These are phyloP conservation scores for Diacarnus erythraeanus DNA, from an alignment of 37 sponge, comb jelly and placozoan species.

Conservation along the genomic window DNA sequence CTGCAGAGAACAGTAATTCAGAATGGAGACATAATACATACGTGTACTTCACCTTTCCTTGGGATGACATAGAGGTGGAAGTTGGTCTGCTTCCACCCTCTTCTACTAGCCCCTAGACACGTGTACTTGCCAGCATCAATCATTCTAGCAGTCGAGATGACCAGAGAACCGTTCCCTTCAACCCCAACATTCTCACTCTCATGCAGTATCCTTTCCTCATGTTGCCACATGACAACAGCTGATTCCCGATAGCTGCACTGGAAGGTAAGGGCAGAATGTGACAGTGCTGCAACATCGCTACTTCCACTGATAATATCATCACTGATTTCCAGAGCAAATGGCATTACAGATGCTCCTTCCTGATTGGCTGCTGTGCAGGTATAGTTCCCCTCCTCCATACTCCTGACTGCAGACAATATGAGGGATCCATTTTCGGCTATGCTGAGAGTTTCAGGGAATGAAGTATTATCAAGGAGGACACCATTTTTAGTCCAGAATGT, in stretches of 20 bases:
- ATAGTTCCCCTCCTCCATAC: constrained; percentile 2
- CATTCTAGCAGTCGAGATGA: not conserved
- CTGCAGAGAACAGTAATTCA: not conserved
- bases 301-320: not conserved
- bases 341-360: not conserved
- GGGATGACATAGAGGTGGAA: not conserved
- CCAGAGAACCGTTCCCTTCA: constrained; percentile 15
- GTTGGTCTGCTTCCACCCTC: not conserved
- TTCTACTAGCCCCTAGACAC: not conserved
- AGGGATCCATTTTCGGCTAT: constrained; percentile 10
- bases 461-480: not conserved
- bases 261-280: not conserved
- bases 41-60: not conserved
- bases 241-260: not conserved
- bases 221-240: not conserved
- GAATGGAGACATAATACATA: not conserved
- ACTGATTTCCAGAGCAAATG: not conserved
- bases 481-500: constrained; percentile 30
- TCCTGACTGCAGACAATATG: not conserved
- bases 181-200: not conserved
- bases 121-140: constrained; percentile 6
- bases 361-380: constrained; percentile 16
- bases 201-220: not conserved
- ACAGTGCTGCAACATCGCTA: not conserved
- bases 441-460: not conserved